phyloP scores from a whole-genome alignment of 1,140 invertebrate genomes.

The Gerris buenoi region DNA sequence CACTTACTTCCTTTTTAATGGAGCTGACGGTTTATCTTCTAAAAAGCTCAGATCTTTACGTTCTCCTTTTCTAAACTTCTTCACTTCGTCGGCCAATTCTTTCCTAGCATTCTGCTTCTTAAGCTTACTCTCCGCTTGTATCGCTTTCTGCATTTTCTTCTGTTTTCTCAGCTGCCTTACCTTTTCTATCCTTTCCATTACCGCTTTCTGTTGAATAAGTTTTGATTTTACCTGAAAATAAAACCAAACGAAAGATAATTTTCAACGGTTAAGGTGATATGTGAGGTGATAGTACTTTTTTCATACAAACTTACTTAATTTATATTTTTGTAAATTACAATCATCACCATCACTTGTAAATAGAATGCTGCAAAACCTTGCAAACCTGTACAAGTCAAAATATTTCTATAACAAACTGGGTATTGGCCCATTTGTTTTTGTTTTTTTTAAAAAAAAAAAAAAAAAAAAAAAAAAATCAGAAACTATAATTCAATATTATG shows the following conservation, averaged over 20 bases:
- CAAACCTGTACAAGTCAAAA: no score
- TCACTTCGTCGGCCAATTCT: conserved; percentile 67
- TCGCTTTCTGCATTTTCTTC: conserved; percentile 81
- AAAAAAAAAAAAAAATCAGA: no score
- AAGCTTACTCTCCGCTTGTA: conserved; percentile 67
- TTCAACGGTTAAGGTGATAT: neutral
- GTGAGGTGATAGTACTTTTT: neutral
- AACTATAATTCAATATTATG: no score
- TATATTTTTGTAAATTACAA: neutral
- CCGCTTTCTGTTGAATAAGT: conserved; percentile 66
- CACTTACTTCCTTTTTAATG: conserved; percentile 6
- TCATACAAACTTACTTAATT: no score
- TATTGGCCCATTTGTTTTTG: no score
- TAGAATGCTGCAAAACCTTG: no score
- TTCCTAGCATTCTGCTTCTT: conserved; percentile 61
- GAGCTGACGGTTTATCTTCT: conserved; percentile 38
- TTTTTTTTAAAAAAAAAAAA: no score
- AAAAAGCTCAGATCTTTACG: conserved; percentile 66
- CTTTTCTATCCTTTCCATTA: conserved; percentile 72
- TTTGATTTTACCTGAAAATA: conserved; percentile 51
- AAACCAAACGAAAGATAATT: conserved; percentile 4
- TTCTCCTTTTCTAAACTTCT: conserved; percentile 70
- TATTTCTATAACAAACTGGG: no score
- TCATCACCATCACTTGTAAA: neutral
- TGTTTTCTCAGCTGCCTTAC: conserved; percentile 75